Evolutionary conservation across 2,888 invertebrate genomes (phyloP), one percentile per base, ranked within the genome.

Genomic region (Ichneumon xanthorius): DNA sequence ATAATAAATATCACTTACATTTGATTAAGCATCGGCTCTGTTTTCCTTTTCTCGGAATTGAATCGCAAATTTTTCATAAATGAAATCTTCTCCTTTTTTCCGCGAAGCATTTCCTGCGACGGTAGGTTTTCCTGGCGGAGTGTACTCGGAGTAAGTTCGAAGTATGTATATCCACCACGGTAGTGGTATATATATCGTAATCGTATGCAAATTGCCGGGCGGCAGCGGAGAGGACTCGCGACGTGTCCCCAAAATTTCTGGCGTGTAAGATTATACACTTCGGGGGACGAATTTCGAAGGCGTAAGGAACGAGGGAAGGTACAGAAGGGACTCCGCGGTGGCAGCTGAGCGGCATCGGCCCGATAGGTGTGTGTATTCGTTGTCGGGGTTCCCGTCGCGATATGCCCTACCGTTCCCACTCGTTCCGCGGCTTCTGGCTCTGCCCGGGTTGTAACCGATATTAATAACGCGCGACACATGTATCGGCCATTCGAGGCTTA

Each of bases 151-250:
- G 53, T 80, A 77, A 77, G 73, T 73, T 80, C 55, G 16, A 80
- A 75, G 72, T 65, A 53, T 67, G 67, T 40, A 33, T 65, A 53
- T 67, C 37, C 6, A 40, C 37, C n/a, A 72, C 55, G 5, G 53
- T 58, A n/a, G 22, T 26, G 58, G 3, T 40, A 6, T 16, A 53
- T 40, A 58, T 58, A 53, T 77, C 81, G 76, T 91, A 92, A 92
- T 89, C 89, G 82, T 90, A 92, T 92, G 92, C 90, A 92, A 92
- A 92, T 92, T 92, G 88, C 90, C 87, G 91, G 89, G 88, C 90
- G 90, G 82, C 84, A 67, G 77, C 48, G 75, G 45, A 75, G 68
- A 40, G 37, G 53, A 53, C 77, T 63, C 84, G 81, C 88, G 88
- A 88, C 89, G 89, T 90, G 90, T 92, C 91, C 89, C 91, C 90